Evolutionary conservation across 2,113 vertebrate genomes (phyloP).

Genomic region (Lepisosteus oculatus): DNA sequence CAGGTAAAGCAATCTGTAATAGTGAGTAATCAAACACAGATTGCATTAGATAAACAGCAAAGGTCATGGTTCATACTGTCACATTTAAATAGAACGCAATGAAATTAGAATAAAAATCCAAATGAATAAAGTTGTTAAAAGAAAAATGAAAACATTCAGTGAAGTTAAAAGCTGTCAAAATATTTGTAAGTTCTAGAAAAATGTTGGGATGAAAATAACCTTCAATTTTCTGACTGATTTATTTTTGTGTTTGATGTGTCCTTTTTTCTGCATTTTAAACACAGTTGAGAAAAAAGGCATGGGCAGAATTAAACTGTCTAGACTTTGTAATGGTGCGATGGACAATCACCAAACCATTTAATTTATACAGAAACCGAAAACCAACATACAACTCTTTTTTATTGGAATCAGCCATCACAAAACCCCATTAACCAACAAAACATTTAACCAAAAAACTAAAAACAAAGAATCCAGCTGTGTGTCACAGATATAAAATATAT

Average conservation of each 20-base stretch:
- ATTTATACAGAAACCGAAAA: constrained; percentile 23
- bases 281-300: neutral
- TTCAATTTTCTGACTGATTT: constrained; percentile 1
- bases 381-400: neutral
- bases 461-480: neutral
- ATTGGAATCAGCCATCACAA: neutral
- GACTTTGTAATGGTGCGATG: constrained; percentile 30
- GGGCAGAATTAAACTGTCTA: constrained; percentile 34
- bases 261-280: neutral
- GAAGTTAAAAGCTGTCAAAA: neutral
- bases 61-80: neutral
- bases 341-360: constrained; percentile 28
- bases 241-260: neutral
- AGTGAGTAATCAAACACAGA: constrained; percentile 14
- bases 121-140: neutral
- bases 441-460: neutral
- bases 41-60: neutral
- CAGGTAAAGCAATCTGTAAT: constrained; percentile 16
- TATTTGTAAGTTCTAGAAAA: neutral
- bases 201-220: neutral
- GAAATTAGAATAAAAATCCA: neutral
- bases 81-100: neutral
- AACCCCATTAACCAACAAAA: neutral
- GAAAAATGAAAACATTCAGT: neutral
- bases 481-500: neutral